Evolutionary conservation across 2,113 vertebrate species (phyloP), one percentile per base, ranked within the genome.

Genomic region (Dermatemys mawii): DNA sequence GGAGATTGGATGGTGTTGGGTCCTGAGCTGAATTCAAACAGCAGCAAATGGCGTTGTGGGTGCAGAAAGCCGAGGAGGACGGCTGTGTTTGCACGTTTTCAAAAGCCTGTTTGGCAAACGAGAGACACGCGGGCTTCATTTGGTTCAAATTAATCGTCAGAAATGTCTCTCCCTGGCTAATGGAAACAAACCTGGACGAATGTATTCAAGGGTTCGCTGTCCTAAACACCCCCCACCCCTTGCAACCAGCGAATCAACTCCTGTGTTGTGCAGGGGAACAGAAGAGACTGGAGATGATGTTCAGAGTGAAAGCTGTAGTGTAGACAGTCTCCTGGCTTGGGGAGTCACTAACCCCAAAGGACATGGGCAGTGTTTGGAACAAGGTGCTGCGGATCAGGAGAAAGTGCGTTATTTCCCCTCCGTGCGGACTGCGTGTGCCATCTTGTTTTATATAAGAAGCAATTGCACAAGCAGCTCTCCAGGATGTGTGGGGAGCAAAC

Each of bases 41-140:
- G 76, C 53, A 13, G 48, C 14, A 16, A 1, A 78, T 57, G 70
- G 83, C 22, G 11, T 54, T 86, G 6, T 79, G 90, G 93, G 82
- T 82, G 88, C 93, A 2, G 87, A 1, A 50, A 13, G 83, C 86
- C 21, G 46, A 67, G 41, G 70, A 70, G 95, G 95, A 70, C 84
- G 26, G 83, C 90, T 96, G 67, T 83, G 91, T 92, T 90, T 96
- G 96, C 93, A 93, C 96, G 50, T 85, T 83, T 92, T 86, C 95
- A 91, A 51, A 89, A 96, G 90, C 63, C 92, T 92, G 91, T 96
- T 97, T 94, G 92, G 96, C 97, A 94, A 96, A 96, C 94, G 91
- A 88, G 87, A 79, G 73, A 88, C 93, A 88, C 75, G 90, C 53
- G 89, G 93, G 89, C 96, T 92, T 88, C 50, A 22, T 92, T 50